These are phyloP conservation scores for Cistogaster globosa DNA, from an alignment of 2,888 invertebrate species.

Conservation along the genomic window DNA sequence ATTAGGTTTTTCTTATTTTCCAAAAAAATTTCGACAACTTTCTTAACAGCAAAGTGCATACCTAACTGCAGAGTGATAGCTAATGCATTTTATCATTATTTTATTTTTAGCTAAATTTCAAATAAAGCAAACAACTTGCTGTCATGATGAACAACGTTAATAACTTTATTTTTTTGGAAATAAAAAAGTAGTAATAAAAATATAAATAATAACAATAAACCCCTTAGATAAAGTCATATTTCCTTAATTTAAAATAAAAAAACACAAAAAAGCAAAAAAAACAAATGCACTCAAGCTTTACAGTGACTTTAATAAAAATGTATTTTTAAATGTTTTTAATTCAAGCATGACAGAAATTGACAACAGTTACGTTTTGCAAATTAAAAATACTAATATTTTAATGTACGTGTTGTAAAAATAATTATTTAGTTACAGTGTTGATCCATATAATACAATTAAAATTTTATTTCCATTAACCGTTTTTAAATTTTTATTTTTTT, in stretches of 20 bases:
- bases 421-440: neutral
- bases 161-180: constrained; percentile 15
- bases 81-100: neutral
- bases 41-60: neutral
- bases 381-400: constrained; percentile 11
- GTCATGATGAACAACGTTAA: neutral
- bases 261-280: no score
- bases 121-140: constrained; percentile 12
- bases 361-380: constrained; percentile 24
- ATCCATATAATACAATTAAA: neutral
- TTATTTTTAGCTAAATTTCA: neutral
- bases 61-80: no score
- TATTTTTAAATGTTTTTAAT: constrained; percentile 47
- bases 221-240: constrained; percentile 22
- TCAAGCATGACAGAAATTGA: constrained; percentile 58
- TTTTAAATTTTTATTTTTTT: no score
- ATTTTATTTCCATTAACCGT: neutral
- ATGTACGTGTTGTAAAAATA: constrained; percentile 31
- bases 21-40: neutral
- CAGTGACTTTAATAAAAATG: constrained; percentile 38
- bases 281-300: constrained; percentile 36
- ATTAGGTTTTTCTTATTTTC: neutral
- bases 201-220: constrained; percentile 7
- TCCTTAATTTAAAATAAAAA: neutral
- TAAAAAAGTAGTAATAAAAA: neutral